A percentile compares a stretch with the other conserved stretches of the same genome.
These are phyloP conservation scores for Pithys albifrons DNA, from an alignment of 2,113 vertebrate species.

Conservation along the genomic window DNA sequence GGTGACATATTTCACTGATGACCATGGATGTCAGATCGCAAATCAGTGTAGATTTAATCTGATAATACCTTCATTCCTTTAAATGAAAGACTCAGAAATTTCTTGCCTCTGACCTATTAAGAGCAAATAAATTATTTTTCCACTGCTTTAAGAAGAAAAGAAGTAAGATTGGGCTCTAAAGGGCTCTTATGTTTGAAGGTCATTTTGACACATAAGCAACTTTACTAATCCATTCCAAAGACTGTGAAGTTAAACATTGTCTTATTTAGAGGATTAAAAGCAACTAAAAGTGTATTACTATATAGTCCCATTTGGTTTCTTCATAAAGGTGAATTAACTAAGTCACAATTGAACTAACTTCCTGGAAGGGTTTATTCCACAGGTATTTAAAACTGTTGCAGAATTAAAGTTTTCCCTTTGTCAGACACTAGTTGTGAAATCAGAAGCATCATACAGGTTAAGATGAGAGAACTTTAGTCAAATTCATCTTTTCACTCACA, in stretches of 20 bases:
- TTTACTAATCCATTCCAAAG: conserved; percentile 76
- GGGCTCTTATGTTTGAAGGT: conserved; percentile 51
- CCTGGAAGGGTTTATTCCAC: conserved; percentile 39
- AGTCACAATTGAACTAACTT: conserved; percentile 8
- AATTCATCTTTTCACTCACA: neutral
- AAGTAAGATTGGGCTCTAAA: conserved; percentile 67
- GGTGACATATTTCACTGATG: conserved; percentile 62
- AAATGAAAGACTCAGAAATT: conserved; percentile 65
- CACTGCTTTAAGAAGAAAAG: conserved; percentile 27
- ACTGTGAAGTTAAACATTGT: conserved; percentile 62
- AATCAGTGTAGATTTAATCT: conserved; percentile 72
- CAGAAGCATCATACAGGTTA: neutral
- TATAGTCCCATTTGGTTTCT: neutral
- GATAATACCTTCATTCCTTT: conserved; percentile 64
- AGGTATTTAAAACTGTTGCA: conserved; percentile 22
- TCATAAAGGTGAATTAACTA: neutral
- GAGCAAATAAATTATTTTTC: conserved; percentile 65
- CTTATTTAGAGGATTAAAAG: conserved; percentile 52
- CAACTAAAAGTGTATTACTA: conserved; percentile 16
- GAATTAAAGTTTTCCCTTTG: conserved; percentile 7
- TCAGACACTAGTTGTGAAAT: neutral
- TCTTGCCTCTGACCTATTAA: conserved; percentile 67
- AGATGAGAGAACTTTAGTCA: neutral
- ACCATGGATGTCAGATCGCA: conserved; percentile 42
- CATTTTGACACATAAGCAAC: conserved; percentile 53